These are phyloP conservation scores for Ischnura elegans DNA, from an alignment of 2,888 invertebrate genomes.

Conservation along the genomic window DNA sequence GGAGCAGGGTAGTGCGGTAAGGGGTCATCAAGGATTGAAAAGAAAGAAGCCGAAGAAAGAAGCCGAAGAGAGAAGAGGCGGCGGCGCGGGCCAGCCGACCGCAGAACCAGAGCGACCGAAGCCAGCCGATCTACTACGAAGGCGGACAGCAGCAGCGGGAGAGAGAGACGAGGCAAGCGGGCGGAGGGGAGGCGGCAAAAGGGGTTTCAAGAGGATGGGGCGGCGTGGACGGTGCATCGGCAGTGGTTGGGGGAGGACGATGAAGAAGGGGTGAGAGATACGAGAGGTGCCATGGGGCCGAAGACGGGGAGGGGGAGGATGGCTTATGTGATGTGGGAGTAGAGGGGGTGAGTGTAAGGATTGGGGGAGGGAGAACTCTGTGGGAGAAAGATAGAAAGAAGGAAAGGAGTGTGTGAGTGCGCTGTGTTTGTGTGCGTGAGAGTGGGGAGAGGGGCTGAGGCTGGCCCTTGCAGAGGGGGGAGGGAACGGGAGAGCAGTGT, in stretches of 20 bases:
- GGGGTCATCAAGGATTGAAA: background rate
- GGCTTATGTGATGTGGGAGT: conserved; percentile 1
- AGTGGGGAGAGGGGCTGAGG: background rate
- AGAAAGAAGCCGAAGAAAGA: too few relatives aligned
- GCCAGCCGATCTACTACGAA: conserved; percentile 64
- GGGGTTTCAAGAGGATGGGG: background rate
- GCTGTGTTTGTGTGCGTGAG: background rate
- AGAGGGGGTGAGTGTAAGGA: background rate
- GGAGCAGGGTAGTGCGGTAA: background rate
- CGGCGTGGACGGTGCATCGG: background rate
- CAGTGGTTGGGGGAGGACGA: background rate
- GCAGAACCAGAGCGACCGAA: conserved; percentile 48
- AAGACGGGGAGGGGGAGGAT: background rate
- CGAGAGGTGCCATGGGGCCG: background rate
- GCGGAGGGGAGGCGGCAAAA: background rate
- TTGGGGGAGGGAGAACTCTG: background rate
- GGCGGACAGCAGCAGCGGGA: background rate
- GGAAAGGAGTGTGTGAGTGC: background rate
- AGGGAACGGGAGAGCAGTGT: conserved; percentile 44
- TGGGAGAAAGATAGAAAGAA: background rate
- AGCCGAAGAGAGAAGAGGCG: background rate
- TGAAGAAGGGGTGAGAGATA: conserved; percentile 22
- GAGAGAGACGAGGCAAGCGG: background rate
- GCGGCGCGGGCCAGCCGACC: background rate
- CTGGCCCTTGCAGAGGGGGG: background rate